These are phyloP conservation scores for Machimus rusticus DNA, from an alignment of 2,888 invertebrate genomes.

Conservation along the genomic window DNA sequence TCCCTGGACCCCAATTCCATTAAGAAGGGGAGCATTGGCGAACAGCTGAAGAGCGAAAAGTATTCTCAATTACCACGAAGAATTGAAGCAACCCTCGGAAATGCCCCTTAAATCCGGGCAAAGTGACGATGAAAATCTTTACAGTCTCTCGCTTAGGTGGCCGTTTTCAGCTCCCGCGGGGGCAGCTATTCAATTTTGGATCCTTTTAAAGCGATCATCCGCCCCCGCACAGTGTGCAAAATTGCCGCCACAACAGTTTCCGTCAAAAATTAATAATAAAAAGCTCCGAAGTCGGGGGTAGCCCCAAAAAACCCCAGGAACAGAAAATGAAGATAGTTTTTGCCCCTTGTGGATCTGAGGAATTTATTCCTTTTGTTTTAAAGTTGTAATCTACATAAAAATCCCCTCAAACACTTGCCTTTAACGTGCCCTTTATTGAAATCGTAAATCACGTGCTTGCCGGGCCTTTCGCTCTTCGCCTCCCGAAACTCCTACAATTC, in stretches of 20 bases:
- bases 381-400: slow-evolving; percentile 36
- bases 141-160: background rate
- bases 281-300: no score
- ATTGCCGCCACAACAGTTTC: background rate
- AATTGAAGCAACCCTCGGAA: background rate
- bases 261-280: background rate
- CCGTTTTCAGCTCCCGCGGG: background rate
- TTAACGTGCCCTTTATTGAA: slow-evolving; percentile 12
- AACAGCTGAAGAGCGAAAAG: background rate
- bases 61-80: background rate
- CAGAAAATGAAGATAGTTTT: background rate
- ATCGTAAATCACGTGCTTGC: slow-evolving; percentile 16
- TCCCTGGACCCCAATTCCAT: background rate
- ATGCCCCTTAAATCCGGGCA: background rate
- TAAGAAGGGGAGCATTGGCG: background rate
- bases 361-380: slow-evolving; percentile 31
- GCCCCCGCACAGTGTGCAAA: background rate
- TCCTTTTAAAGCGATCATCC: background rate
- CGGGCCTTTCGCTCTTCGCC: background rate
- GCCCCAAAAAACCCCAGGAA: background rate
- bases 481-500: slow-evolving; percentile 19
- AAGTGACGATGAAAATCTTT: background rate
- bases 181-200: background rate
- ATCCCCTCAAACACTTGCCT: slow-evolving; percentile 16
- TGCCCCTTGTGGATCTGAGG: background rate